These are phyloP conservation scores for Myopa tessellatipennis DNA, from an alignment of 2,888 invertebrate genomes.

Conservation along the genomic window DNA sequence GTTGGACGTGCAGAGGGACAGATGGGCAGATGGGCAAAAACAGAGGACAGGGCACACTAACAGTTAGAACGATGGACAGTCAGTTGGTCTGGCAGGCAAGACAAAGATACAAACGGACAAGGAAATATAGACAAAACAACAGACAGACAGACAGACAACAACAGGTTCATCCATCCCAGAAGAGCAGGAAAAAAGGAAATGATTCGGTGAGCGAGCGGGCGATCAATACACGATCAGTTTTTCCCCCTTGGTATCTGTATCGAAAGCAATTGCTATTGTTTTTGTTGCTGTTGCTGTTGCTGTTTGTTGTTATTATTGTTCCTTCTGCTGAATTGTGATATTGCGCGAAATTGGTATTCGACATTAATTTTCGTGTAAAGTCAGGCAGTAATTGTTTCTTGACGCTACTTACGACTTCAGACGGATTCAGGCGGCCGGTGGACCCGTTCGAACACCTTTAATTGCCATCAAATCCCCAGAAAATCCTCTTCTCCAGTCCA, in stretches of 20 bases:
- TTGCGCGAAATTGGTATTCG: conserved; percentile 49
- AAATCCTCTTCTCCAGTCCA: background rate
- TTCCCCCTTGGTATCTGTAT: background rate
- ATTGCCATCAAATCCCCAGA: background rate
- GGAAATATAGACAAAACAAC: background rate
- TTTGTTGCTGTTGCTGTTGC: conserved; percentile 21
- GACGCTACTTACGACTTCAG: conserved; percentile 50
- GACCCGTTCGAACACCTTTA: conserved; percentile 18
- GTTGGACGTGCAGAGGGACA: conserved; percentile 12
- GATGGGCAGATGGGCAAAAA: conserved; percentile 11
- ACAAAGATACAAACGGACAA: background rate
- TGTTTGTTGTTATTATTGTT: conserved; percentile 28
- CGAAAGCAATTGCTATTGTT: conserved; percentile 18
- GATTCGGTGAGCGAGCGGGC: conserved; percentile 11
- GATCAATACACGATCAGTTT: conserved; percentile 28
- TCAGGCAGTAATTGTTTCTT: conserved; percentile 51
- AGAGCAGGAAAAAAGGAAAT: conserved; percentile 28
- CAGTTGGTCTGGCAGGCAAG: background rate
- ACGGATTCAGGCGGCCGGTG: conserved; percentile 14
- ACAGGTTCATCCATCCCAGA: conserved; percentile 28
- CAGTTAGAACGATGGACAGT: background rate
- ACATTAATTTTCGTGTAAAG: conserved; percentile 49
- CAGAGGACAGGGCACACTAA: background rate
- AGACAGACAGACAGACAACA: conserved; percentile 9
- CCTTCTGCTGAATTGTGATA: conserved; percentile 15